Evolutionary conservation across 1,140 invertebrate species (phyloP), one percentile per base, ranked within the genome.

Genomic region (Chymomyza costata): DNA sequence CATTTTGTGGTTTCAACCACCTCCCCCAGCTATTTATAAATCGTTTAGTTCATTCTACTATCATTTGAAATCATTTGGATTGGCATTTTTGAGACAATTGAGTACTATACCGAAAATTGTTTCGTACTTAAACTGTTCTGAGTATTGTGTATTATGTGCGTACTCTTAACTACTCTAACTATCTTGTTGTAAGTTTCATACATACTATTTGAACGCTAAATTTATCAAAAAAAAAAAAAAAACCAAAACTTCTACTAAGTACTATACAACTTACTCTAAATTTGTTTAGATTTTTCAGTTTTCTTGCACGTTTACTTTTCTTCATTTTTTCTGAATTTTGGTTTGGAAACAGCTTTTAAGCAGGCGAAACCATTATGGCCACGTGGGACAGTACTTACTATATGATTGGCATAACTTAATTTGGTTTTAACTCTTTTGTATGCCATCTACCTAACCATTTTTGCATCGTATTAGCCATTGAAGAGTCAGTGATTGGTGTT

Each of bases 401-500:
- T 25, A 25, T 8, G 21, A 25, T 25, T 25, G 21, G 21, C 21
- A 5, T 5, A 25, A 25, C 21, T 25, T 25, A 25, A 5, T 50
- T 55, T 31, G 50, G 10, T 13, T 45, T 49, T 21, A 13, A 3
- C 3, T 25, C 21, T 76, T 63, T 38, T 65, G 70, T 78, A 66
- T 76, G 73, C 52, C 66, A 70, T 66, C 47, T 69, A 66, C 52
- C 62, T n/a, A n/a, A n/a, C n/a, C 49, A 53, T 66, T 70, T n/a
- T 80, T 78, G 66, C 66, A 51, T 71, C 71, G 44, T 70, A 80
- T 80, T 78, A 78, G 71, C 63, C 73, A 62, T 80, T 78, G 67
- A 71, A 78, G 67, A 73, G 71, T 64, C 73, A 71, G 73, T 78
- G 67, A 80, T 78, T 78, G 71, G 71, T 78, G 71, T 80, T 78